Evolutionary conservation across 2,797 vertebrate genomes (phyloP).

Genomic region (Knipowitschia caucasica): DNA sequence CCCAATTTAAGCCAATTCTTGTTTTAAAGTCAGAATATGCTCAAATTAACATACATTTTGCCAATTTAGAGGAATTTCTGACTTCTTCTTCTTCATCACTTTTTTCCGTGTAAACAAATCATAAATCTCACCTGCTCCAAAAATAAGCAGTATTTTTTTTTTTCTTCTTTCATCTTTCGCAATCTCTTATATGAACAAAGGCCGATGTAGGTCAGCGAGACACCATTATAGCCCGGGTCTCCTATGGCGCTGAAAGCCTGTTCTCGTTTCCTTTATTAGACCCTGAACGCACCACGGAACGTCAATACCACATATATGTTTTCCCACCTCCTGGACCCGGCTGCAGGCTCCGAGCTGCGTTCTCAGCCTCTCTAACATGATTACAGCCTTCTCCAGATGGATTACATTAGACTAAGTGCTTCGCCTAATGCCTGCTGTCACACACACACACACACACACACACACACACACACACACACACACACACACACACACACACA

Average conservation of each 20-base stretch:
- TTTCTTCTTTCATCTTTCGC: too few relatives aligned
- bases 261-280: conserved; percentile 58
- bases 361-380: conserved; percentile 61
- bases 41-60: too few relatives aligned
- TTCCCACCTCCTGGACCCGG: conserved; percentile 44
- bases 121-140: too few relatives aligned
- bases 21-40: too few relatives aligned
- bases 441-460: conserved; percentile 39
- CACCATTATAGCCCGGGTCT: neutral
- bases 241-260: conserved; percentile 31
- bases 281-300: conserved; percentile 24
- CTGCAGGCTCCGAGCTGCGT: conserved; percentile 47
- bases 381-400: conserved; percentile 61
- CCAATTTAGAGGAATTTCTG: too few relatives aligned
- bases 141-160: too few relatives aligned
- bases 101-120: too few relatives aligned
- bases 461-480: conserved; percentile 40
- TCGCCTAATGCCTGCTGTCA: conserved; percentile 49
- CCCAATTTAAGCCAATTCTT: too few relatives aligned
- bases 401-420: conserved; percentile 69
- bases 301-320: conserved; percentile 14
- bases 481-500: conserved; percentile 39
- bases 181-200: too few relatives aligned
- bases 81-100: too few relatives aligned
- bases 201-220: neutral